Conservation (phyloP, 2,113 vertebrate genomes). For the Regulus satrapa region DNA sequence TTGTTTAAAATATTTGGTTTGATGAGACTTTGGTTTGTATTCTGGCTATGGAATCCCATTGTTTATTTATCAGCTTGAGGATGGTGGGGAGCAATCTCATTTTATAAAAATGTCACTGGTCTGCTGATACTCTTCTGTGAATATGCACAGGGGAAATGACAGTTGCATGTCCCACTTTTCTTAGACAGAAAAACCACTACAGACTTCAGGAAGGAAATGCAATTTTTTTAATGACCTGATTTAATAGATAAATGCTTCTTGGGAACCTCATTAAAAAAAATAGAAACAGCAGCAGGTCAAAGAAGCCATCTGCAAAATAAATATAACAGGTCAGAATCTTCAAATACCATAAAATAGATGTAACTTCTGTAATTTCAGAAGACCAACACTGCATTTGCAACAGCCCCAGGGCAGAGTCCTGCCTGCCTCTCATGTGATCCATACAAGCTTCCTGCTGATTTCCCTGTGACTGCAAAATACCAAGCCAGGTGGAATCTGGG, state of each 20-base stretch:
- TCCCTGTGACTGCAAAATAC: not conserved
- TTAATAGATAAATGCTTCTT: slow-evolving; percentile 33
- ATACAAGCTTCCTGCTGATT: not conserved
- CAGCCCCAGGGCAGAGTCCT: not conserved
- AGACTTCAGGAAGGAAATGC: not conserved
- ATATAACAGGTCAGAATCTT: slow-evolving; percentile 10
- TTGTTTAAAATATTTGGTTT: not conserved
- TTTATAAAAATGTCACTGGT: not conserved
- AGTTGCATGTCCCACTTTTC: slow-evolving; percentile 6
- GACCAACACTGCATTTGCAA: not conserved
- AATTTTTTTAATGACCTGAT: slow-evolving; percentile 50
- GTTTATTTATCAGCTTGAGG: not conserved
- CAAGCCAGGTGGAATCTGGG: slow-evolving; percentile 16
- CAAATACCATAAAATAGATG: not conserved
- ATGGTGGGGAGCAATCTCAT: not conserved
- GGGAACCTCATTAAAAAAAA: slow-evolving; percentile 7
- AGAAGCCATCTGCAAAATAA: slow-evolving; percentile 33
- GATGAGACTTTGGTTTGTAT: not conserved
- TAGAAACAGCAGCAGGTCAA: slow-evolving; percentile 15
- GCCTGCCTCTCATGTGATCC: not conserved
- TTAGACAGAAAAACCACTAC: not conserved
- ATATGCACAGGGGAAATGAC: not conserved
- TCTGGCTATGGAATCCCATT: not conserved
- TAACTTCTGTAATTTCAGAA: not conserved
- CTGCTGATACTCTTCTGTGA: not conserved